These are phyloP conservation scores for Squalus acanthias DNA, from an alignment of 2,797 vertebrate species.

Conservation along the genomic window DNA sequence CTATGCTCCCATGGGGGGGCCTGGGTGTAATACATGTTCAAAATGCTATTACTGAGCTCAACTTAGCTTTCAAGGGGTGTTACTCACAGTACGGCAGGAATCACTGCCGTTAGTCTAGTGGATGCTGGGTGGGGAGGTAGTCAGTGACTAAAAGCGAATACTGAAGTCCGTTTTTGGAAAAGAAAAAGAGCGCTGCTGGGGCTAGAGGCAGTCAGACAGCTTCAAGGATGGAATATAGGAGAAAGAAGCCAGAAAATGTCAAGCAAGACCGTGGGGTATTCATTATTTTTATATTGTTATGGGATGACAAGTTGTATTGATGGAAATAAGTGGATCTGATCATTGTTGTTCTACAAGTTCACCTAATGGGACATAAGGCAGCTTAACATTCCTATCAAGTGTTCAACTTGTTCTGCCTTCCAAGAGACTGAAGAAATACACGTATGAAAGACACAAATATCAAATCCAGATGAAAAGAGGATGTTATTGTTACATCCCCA, in stretches of 20 bases:
- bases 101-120: neutral
- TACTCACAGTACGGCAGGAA: neutral
- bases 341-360: neutral
- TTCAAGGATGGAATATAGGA: neutral
- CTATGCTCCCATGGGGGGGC: neutral
- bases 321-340: neutral
- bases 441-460: neutral
- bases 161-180: neutral
- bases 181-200: too few species aligned
- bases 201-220: neutral
- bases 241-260: neutral
- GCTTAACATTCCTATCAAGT: neutral
- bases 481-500: neutral
- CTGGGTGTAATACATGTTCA: neutral
- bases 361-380: neutral
- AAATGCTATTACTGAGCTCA: neutral
- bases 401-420: neutral
- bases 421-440: neutral
- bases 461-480: neutral
- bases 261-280: neutral
- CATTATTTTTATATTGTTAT: neutral
- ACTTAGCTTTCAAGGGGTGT: neutral
- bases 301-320: neutral
- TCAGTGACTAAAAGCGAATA: neutral
- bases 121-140: neutral